Conservation (phyloP, 1,140 invertebrate species). For the Polypedilum pembai region DNA sequence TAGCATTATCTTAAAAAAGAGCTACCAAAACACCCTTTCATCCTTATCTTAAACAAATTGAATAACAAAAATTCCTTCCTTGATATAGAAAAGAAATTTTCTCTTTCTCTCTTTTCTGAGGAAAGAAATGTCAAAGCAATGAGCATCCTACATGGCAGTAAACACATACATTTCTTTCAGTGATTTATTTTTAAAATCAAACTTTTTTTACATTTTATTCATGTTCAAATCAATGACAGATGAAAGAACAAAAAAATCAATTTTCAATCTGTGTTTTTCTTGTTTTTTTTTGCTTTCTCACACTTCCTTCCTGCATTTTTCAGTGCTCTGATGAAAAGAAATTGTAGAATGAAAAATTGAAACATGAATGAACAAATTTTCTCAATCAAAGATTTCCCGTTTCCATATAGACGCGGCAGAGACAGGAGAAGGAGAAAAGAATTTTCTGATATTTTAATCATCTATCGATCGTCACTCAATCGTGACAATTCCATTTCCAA, state of each 20-base stretch:
- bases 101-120: too few relatives aligned
- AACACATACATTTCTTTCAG: neutral
- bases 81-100: too few relatives aligned
- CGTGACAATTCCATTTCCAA: slow-evolving; percentile 10
- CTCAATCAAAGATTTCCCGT: neutral
- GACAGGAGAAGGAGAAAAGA: neutral
- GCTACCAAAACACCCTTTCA: too few relatives aligned
- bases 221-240: slow-evolving; percentile 11
- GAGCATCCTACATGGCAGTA: too few relatives aligned
- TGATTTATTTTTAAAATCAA: slow-evolving; percentile 5
- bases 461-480: slow-evolving; percentile 2
- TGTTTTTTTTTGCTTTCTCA: neutral
- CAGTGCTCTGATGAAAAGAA: neutral
- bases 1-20: too few relatives aligned
- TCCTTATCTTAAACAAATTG: too few relatives aligned
- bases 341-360: slow-evolving; percentile 12
- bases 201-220: neutral
- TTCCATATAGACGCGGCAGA: neutral
- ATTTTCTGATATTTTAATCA: slow-evolving; percentile 19
- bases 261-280: neutral
- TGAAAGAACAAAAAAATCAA: neutral
- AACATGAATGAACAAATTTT: slow-evolving; percentile 19
- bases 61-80: too few relatives aligned
- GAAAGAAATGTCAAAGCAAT: too few relatives aligned
- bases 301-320: neutral